Conservation (phyloP, 2,888 invertebrate genomes). For the Argyresthia goedartella region DNA sequence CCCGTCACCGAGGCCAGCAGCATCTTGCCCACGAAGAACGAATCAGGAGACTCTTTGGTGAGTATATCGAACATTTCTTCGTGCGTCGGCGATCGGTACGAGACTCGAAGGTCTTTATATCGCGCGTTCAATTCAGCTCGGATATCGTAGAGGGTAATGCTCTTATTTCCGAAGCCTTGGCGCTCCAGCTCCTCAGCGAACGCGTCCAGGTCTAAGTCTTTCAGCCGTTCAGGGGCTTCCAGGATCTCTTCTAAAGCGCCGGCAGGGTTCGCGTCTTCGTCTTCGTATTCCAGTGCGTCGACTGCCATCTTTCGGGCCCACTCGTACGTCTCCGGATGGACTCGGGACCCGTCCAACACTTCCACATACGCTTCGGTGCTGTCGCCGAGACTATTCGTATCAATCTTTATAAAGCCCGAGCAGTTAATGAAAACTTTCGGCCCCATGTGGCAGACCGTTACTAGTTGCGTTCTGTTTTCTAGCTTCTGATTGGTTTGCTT, state of each 20-base stretch:
- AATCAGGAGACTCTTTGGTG: constrained; percentile 95
- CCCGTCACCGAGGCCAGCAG: constrained; percentile 85
- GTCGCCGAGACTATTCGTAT: constrained; percentile 94
- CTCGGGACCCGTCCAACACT: constrained; percentile 96
- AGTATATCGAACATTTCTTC: constrained; percentile 95
- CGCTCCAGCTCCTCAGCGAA: constrained; percentile 97
- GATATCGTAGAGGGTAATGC: constrained; percentile 97
- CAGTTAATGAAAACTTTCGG: constrained; percentile 99
- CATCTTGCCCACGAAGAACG: constrained; percentile 91
- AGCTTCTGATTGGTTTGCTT: constrained; percentile 93
- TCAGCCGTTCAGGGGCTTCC: constrained; percentile 92
- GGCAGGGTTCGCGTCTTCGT: constrained; percentile 96
- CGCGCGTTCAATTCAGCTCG: constrained; percentile 94
- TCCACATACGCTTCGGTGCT: constrained; percentile 96
- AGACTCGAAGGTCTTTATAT: constrained; percentile 89
- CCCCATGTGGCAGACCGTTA: constrained; percentile 96
- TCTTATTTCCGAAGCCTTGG: constrained; percentile 90
- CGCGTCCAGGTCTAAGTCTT: constrained; percentile 97
- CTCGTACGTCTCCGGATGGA: constrained; percentile 99
- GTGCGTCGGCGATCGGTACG: constrained; percentile 82
- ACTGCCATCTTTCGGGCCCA: constrained; percentile 99
- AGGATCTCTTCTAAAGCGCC: constrained; percentile 98
- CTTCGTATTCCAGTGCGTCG: constrained; percentile 98
- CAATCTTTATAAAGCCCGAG: constrained; percentile 98
- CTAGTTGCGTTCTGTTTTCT: constrained; percentile 95